A percentile compares a stretch with the other conserved stretches of the same genome.
Evolutionary conservation across 2,113 vertebrate species (phyloP).

Genomic region (Conger conger): DNA sequence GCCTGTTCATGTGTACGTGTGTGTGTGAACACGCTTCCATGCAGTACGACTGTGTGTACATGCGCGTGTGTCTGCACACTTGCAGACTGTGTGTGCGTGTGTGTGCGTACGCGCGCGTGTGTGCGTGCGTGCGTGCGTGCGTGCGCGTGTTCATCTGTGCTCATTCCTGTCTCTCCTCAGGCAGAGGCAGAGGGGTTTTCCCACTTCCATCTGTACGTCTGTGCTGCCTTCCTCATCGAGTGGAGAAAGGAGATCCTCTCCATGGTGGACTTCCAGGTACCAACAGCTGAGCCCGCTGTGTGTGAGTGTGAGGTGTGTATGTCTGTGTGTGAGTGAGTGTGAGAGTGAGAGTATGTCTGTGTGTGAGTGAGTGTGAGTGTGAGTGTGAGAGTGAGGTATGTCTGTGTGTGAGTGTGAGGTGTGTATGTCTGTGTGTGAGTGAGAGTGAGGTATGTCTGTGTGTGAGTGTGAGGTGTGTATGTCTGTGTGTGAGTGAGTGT

Average conservation of each 20-base stretch:
- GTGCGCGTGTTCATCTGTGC: constrained; percentile 15
- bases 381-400: too few relatives aligned
- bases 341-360: neutral
- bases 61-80: neutral
- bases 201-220: constrained; percentile 87
- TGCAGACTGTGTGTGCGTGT: neutral
- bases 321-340: neutral
- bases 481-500: too few relatives aligned
- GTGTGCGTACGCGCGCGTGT: neutral
- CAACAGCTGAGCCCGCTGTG: constrained; percentile 3
- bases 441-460: too few relatives aligned
- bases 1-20: neutral
- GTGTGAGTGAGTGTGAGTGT: neutral
- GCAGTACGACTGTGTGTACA: neutral
- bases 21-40: too few relatives aligned
- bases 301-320: constrained; percentile 20
- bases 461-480: too few relatives aligned
- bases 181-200: constrained; percentile 87
- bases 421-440: neutral
- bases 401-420: neutral
- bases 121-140: constrained; percentile 3
- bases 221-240: constrained; percentile 85
- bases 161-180: constrained; percentile 49
- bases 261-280: constrained; percentile 84
- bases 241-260: constrained; percentile 88